A percentile compares a stretch with the other conserved stretches of the same genome.
phyloP scores from a whole-genome alignment of 1,140 invertebrate species.

The Drosophila lacteicornis region DNA sequence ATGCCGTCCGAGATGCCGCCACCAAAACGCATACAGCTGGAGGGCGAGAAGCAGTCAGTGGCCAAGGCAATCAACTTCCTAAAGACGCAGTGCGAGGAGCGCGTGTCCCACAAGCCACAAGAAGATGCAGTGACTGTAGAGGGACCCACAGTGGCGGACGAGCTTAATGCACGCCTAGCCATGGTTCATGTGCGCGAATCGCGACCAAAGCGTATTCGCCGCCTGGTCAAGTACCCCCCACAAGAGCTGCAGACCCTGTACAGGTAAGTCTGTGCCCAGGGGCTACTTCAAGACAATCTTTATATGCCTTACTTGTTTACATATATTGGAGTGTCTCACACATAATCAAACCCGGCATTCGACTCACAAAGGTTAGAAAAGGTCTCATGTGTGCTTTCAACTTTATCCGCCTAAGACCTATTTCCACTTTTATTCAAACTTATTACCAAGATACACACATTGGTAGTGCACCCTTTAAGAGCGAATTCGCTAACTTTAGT shows the following conservation, averaged over 20 bases:
- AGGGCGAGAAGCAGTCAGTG: slow-evolving; percentile 39
- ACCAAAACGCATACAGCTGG: slow-evolving; percentile 28
- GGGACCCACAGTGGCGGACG: slow-evolving; percentile 65
- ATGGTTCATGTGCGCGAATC: slow-evolving; percentile 65
- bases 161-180: slow-evolving; percentile 62
- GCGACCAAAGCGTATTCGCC: slow-evolving; percentile 58
- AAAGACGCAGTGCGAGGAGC: slow-evolving; percentile 19
- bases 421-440: no score
- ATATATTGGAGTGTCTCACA: no score
- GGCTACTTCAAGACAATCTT: no score
- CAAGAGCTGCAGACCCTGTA: slow-evolving; percentile 54
- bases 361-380: no score
- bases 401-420: no score
- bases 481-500: no score
- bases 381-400: no score
- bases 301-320: no score
- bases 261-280: slow-evolving; percentile 15
- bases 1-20: slow-evolving; percentile 44
- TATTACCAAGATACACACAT: no score
- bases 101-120: background rate
- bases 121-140: slow-evolving; percentile 1
- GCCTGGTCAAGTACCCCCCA: slow-evolving; percentile 58
- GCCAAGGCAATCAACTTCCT: slow-evolving; percentile 52
- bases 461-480: no score
- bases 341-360: no score